Base-by-base conservation (phyloP, 2,113 vertebrate genomes). In the Genyomyrus donnyi region DNA sequence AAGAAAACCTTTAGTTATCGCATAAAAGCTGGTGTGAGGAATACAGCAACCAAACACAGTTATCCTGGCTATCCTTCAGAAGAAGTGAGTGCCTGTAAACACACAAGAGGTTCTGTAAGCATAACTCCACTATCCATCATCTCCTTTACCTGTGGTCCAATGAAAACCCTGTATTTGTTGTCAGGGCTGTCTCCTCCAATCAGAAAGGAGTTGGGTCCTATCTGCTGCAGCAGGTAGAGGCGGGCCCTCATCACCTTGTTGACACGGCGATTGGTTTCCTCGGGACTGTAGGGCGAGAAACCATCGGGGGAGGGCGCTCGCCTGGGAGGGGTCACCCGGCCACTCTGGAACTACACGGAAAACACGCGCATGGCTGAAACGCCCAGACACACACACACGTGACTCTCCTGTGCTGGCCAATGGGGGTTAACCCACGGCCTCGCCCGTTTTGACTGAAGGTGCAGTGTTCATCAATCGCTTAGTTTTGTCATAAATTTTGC, bases 141-240 rank as follows among this genome's bases (percentile, higher is more conserved):
- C 48, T 50, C 3, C 19, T 87, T 77, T 93, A 98, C 97, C 97
- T 98, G 97, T 91, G 97, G 97, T 9, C 97, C 97, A 91, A 98
- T 97, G 88, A 98, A 98, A n/a, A 98, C 97, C 15, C 97, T 95
- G 88, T 97, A 98, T 91, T 98, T 98, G 89, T 98, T 98, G 93
- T 98, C 97, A 7, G 97, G 97, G 92, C 97, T 97, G 92, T 98
- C 97, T 50, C 97, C 97, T 87, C 97, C 97, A 90, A 98, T 98
- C 85, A 98, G 91, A 93, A 98, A 98, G 0, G 97, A 98, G 93
- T 98, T 98, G 52, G 97, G 97, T 92, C 97, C 97, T 90, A 98
- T 98, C 53, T 98, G 97, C 93, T 98, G 97, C 88, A 98, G 94
- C 89, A 98, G 85, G 93, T 98, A 98, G 19, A 98, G 95, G 85